A percentile compares a stretch with the other conserved stretches of the same genome.
These are phyloP conservation scores for Agonopterix arenella DNA, from an alignment of 2,888 invertebrate genomes.

Conservation along the genomic window DNA sequence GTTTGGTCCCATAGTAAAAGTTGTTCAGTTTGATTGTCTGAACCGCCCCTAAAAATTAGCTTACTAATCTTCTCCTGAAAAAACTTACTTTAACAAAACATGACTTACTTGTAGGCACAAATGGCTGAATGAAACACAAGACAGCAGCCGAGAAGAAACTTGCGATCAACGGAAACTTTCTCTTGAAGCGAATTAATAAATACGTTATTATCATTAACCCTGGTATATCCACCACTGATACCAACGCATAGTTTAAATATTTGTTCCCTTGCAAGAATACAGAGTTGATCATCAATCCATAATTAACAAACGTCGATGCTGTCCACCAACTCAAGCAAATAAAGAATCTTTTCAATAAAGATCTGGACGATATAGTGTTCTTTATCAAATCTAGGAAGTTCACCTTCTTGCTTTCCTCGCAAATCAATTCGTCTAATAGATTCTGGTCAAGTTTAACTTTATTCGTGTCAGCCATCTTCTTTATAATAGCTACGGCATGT, in stretches of 20 bases:
- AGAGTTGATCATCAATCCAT: conserved; percentile 85
- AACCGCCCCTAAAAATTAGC: too few species aligned
- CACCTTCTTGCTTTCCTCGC: conserved; percentile 30
- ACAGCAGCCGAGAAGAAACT: conserved; percentile 74
- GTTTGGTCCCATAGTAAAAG: too few species aligned
- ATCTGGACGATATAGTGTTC: conserved; percentile 44
- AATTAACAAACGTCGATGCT: conserved; percentile 86
- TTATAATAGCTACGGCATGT: conserved; percentile 78
- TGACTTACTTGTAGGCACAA: conserved; percentile 69
- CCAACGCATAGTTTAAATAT: conserved; percentile 83
- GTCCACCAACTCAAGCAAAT: conserved; percentile 67
- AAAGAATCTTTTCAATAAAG: conserved; percentile 45
- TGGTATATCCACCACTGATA: conserved; percentile 75
- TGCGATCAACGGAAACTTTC: conserved; percentile 72
- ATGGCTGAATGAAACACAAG: conserved; percentile 77
- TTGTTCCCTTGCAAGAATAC: conserved; percentile 85
- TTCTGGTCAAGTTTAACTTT: conserved; percentile 41
- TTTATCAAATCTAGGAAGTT: conserved; percentile 33
- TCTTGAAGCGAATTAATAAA: conserved; percentile 70
- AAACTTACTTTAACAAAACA: too few species aligned
- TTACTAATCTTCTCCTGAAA: too few species aligned
- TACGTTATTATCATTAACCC: conserved; percentile 72
- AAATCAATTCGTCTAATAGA: conserved; percentile 32
- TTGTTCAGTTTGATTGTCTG: too few species aligned
- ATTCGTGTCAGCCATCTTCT: conserved; percentile 74